Conservation (phyloP, 2,797 vertebrate species). For the Danio kyathit region DNA sequence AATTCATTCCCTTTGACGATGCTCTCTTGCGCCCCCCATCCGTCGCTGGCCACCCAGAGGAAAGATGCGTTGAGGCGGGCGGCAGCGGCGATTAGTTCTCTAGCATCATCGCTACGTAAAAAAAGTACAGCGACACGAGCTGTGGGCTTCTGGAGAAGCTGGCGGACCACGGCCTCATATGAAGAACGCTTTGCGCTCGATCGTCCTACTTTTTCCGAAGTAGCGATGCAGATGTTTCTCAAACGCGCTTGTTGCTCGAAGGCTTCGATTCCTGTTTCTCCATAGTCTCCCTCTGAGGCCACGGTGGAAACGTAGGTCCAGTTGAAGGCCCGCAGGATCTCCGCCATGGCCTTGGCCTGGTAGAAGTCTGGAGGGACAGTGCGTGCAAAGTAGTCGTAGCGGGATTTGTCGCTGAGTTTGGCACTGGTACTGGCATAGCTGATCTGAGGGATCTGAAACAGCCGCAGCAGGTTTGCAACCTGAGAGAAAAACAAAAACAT, state of each 20-base stretch:
- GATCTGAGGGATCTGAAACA: conserved; percentile 99
- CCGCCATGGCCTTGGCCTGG: conserved; percentile 98
- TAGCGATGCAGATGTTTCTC: conserved; percentile 97
- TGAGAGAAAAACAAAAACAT: conserved; percentile 62
- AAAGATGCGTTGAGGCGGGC: conserved; percentile 93
- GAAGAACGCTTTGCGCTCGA: conserved; percentile 95
- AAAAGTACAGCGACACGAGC: conserved; percentile 97
- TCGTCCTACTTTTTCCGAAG: conserved; percentile 95
- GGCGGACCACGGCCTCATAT: conserved; percentile 92
- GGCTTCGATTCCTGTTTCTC: conserved; percentile 97
- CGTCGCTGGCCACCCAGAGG: conserved; percentile 97
- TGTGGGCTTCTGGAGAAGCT: conserved; percentile 94
- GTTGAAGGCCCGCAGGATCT: conserved; percentile 95
- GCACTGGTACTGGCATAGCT: conserved; percentile 98
- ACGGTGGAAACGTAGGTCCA: conserved; percentile 99
- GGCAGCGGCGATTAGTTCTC: conserved; percentile 93
- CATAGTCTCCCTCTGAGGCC: conserved; percentile 96
- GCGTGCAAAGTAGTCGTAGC: conserved; percentile 96
- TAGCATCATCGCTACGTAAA: conserved; percentile 93
- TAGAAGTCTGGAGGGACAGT: conserved; percentile 98
- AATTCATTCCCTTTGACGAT: conserved; percentile 95
- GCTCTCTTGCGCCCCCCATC: conserved; percentile 98
- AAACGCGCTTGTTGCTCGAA: conserved; percentile 96
- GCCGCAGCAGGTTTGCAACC: conserved; percentile 96
- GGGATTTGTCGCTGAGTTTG: conserved; percentile 96